These are phyloP conservation scores for Aphelinus certus DNA, from an alignment of 1,140 invertebrate genomes.

Conservation along the genomic window DNA sequence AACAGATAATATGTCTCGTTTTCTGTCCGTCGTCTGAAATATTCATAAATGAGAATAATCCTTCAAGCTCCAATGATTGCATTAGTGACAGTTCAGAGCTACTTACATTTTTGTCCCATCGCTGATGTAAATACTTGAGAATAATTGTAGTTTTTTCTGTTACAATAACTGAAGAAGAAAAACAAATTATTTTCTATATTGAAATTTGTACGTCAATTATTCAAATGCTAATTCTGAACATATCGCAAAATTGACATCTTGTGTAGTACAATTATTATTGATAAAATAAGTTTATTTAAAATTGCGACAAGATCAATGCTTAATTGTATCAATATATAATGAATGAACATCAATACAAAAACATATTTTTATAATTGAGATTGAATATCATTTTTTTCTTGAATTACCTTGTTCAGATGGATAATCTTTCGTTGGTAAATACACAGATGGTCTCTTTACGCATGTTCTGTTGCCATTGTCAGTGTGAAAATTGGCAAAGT, in stretches of 20 bases:
- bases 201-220: conserved; percentile 15
- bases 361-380: conserved; percentile 9
- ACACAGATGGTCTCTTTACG: conserved; percentile 87
- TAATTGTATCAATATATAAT: conserved; percentile 33
- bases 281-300: conserved; percentile 22
- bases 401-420: conserved; percentile 86
- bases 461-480: conserved; percentile 85
- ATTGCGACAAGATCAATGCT: conserved; percentile 23
- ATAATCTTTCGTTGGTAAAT: conserved; percentile 88
- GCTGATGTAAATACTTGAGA: conserved; percentile 90
- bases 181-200: conserved; percentile 41
- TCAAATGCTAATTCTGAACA: not conserved
- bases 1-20: conserved; percentile 58
- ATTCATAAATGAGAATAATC: not conserved
- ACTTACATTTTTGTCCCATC: conserved; percentile 90
- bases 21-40: conserved; percentile 58
- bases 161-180: conserved; percentile 82
- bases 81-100: not conserved
- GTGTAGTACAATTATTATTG: conserved; percentile 1
- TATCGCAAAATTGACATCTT: too few relatives aligned
- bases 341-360: conserved; percentile 9
- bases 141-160: conserved; percentile 95
- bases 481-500: conserved; percentile 89
- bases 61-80: too few relatives aligned
- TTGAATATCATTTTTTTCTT: not conserved